Evolutionary conservation across 2,113 vertebrate species (phyloP).

Genomic region (Felis catus): DNA sequence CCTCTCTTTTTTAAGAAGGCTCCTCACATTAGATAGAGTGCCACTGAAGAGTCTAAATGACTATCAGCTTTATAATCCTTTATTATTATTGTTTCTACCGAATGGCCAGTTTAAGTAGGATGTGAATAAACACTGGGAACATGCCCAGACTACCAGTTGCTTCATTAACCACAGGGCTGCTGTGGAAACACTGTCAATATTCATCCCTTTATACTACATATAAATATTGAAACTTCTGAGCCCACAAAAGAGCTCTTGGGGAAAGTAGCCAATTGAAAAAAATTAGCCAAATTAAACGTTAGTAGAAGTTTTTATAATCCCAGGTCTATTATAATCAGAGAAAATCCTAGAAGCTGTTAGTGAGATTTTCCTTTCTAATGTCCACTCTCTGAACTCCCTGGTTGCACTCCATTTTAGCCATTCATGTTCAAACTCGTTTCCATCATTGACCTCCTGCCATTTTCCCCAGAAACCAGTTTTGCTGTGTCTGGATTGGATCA

Average conservation of each 20-base stretch:
- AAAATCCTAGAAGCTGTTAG: not conserved
- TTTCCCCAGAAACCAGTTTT: not conserved
- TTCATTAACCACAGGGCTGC: not conserved
- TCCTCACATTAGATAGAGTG: not conserved
- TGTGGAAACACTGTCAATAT: not conserved
- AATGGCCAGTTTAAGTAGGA: not conserved
- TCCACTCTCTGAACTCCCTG: not conserved
- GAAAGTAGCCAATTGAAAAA: slow-evolving; percentile 37
- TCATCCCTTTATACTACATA: not conserved
- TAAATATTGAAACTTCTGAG: slow-evolving; percentile 46
- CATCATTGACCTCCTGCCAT: not conserved
- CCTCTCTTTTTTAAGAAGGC: not conserved
- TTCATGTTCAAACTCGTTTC: not conserved
- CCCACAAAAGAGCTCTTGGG: not conserved
- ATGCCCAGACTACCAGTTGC: not conserved
- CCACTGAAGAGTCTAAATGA: not conserved
- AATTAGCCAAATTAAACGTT: slow-evolving; percentile 39
- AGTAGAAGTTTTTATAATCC: slow-evolving; percentile 18
- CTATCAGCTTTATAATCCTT: not conserved
- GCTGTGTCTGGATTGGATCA: not conserved
- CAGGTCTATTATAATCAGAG: slow-evolving; percentile 14
- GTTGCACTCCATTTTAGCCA: not conserved
- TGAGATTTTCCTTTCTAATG: not conserved
- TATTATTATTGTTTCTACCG: not conserved
- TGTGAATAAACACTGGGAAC: not conserved